A percentile compares a stretch with the other conserved stretches of the same genome.
Evolutionary conservation across 2,797 vertebrate genomes (phyloP).

Genomic region (Gephyroberyx darwinii): DNA sequence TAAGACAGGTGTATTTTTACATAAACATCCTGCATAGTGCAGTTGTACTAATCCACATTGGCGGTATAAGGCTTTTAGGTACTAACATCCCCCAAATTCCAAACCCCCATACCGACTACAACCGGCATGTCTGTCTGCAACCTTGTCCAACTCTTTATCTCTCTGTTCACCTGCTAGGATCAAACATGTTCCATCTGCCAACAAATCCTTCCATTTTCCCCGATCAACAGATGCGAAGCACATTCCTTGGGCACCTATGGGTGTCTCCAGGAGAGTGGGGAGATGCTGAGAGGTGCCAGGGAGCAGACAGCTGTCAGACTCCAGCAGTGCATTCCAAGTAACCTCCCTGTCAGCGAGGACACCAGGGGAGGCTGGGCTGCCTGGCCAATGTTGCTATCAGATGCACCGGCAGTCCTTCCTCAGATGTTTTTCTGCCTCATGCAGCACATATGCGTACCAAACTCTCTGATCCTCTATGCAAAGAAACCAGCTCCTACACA

Average conservation of each 20-base stretch:
- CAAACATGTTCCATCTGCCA: conserved; percentile 26
- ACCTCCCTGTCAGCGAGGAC: conserved; percentile 59
- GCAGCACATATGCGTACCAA: not conserved
- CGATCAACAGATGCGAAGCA: conserved; percentile 57
- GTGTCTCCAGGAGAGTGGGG: conserved; percentile 43
- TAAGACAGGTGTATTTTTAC: too few relatives aligned
- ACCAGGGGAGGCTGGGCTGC: conserved; percentile 28
- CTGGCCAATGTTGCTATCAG: conserved; percentile 29
- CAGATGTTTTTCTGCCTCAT: not conserved
- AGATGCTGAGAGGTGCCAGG: conserved; percentile 39
- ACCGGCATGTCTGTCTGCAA: not conserved
- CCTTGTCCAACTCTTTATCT: conserved; percentile 8
- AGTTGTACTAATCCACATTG: too few relatives aligned
- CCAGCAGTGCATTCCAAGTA: conserved; percentile 50
- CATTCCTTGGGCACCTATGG: conserved; percentile 41
- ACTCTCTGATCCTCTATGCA: not conserved
- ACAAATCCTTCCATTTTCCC: conserved; percentile 28
- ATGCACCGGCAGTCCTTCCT: conserved; percentile 4
- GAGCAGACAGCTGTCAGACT: conserved; percentile 72
- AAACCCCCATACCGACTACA: too few relatives aligned
- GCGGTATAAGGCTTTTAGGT: too few relatives aligned
- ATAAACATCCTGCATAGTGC: too few relatives aligned
- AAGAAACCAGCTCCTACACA: not conserved
- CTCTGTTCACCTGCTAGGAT: conserved; percentile 9
- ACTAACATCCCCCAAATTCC: too few relatives aligned